Conservation (phyloP, 2,113 vertebrate species). For the Ciconia boyciana region DNA sequence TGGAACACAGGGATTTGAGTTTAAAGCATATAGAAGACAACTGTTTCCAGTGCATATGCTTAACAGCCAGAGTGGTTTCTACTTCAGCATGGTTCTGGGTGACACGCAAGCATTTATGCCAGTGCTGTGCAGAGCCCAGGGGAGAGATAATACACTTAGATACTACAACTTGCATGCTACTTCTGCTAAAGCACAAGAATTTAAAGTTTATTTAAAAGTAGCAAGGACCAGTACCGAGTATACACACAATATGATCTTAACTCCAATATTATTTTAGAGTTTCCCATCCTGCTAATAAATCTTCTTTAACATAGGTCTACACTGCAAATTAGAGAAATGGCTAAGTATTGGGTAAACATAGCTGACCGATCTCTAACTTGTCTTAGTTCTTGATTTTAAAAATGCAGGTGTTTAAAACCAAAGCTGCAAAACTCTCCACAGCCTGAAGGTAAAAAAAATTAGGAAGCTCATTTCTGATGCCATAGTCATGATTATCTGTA, state of each 20-base stretch:
- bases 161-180: no score
- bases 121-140: not conserved
- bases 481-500: not conserved
- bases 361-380: not conserved
- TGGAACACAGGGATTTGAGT: not conserved
- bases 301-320: not conserved
- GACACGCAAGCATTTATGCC: not conserved
- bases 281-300: not conserved
- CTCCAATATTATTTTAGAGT: not conserved
- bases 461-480: not conserved
- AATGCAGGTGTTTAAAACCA: not conserved
- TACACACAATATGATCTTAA: not conserved
- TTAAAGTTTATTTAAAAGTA: not conserved
- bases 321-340: not conserved
- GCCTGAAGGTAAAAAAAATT: not conserved
- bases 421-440: not conserved
- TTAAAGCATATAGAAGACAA: not conserved
- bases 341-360: not conserved
- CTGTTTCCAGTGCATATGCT: not conserved
- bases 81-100: accelerated
- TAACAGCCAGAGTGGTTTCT: not conserved
- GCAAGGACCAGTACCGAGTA: not conserved
- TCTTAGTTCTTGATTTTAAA: not conserved
- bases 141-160: not conserved
- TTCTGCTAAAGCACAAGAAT: not conserved